phyloP scores from a whole-genome alignment of 2,888 invertebrate genomes.

The Eristalis tenax region DNA sequence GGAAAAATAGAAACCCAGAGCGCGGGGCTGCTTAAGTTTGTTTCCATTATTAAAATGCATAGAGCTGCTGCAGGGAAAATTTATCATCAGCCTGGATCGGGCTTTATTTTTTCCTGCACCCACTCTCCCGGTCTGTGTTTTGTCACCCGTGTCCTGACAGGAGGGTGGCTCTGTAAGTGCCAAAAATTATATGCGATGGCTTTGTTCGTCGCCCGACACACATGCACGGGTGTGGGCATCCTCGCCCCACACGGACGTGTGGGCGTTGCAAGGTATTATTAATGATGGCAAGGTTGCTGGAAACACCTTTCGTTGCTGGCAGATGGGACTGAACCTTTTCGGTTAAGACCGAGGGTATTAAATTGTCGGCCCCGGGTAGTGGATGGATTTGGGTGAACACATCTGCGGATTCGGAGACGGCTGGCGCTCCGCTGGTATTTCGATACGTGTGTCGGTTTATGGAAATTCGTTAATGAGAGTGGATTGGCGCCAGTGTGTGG shows the following conservation, averaged over 20 bases:
- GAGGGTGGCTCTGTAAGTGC: constrained; percentile 23
- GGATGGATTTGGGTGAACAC: constrained; percentile 18
- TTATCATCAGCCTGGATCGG: constrained; percentile 31
- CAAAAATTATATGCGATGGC: constrained; percentile 31
- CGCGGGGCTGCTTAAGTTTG: constrained; percentile 50
- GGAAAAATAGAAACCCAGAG: background rate
- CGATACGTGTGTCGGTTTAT: background rate
- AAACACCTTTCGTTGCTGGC: constrained; percentile 10
- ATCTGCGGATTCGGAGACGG: background rate
- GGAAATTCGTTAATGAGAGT: background rate
- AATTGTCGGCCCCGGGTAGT: constrained; percentile 6
- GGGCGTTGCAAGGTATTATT: constrained; percentile 19
- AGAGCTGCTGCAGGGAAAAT: constrained; percentile 43
- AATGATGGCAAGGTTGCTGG: constrained; percentile 31
- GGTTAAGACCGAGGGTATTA: constrained; percentile 12
- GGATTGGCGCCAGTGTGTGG: background rate
- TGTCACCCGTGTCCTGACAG: background rate
- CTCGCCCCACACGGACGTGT: background rate
- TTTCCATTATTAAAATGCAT: constrained; percentile 61
- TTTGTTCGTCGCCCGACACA: constrained; percentile 3
- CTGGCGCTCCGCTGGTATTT: background rate
- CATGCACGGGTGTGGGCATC: background rate
- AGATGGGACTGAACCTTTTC: constrained; percentile 23
- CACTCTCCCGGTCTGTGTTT: background rate
- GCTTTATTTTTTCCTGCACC: background rate